Base-by-base conservation (phyloP, 1,140 invertebrate species). In the Lordiphosa collinella region DNA sequence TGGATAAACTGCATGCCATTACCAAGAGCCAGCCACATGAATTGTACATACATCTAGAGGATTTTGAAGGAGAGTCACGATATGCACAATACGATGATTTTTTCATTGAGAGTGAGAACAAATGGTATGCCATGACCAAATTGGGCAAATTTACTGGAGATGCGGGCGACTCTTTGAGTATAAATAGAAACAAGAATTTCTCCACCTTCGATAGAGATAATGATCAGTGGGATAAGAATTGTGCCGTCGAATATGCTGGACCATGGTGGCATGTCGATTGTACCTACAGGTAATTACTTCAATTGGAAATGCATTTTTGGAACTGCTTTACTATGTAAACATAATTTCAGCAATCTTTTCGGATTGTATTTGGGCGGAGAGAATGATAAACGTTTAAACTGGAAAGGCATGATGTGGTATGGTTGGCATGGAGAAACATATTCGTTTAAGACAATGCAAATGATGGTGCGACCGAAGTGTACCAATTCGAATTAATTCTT, bases 1-100 rank as follows among this genome's bases (percentile, higher is more conserved):
- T 48, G 9, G 46, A 48, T 11, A 48, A 35, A 18, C 46, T 48
- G n/a, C 46, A 48, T 34, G 46, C 32, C 7, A 48, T 48, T 6
- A 48, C 46, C 2, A 48, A 48, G 2, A 16, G 31, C n/a, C 31
- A 48, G n/a, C 32, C 14, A 10, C 9, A 48, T 11, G 46, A 18
- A 14, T 18, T 48, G 1, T 48, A 35, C 3, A 6, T 48, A 16
- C 46, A 48, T 18, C 16, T 48, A 6, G 46, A 48, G 10, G 32
- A 48, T 35, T 48, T 48, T 14, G n/a, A 35, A n/a, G 46, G 31
- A 9, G 32, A 18, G 12, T 34, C 46, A 3, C 32, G 46, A 3
- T 48, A 34, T 2, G 32, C 46, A 6, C 32, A 16, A 9, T 48
- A 48, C 14, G 32, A 48, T 7, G 46, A 35, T 11, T 48, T 48